A percentile compares a stretch with the other conserved stretches of the same genome.
phyloP scores from a whole-genome alignment of 2,113 vertebrate genomes.

The Pollachius pollachius region DNA sequence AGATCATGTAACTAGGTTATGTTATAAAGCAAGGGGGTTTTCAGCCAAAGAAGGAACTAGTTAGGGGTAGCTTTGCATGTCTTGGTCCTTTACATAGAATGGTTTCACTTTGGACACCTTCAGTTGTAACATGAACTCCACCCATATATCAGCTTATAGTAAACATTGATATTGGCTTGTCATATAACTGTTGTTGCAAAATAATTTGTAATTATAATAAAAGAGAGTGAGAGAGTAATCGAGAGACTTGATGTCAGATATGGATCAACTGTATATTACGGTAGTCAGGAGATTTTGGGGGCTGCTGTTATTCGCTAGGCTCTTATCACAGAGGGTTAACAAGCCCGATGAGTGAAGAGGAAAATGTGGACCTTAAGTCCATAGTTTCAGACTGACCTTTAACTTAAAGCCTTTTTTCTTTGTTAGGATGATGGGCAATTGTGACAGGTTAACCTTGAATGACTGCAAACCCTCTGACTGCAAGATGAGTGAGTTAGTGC shows the following conservation, averaged over 20 bases:
- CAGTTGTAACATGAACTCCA: neutral
- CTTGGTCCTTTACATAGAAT: neutral
- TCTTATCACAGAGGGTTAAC: too few species aligned
- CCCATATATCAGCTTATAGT: neutral
- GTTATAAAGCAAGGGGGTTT: conserved; percentile 13
- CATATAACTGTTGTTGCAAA: neutral
- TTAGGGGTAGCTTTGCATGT: neutral
- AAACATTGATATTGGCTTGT: neutral
- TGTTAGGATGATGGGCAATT: neutral
- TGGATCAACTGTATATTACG: too few species aligned
- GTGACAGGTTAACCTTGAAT: neutral
- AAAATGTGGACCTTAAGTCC: neutral
- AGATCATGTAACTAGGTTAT: too few species aligned
- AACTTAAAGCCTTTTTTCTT: neutral
- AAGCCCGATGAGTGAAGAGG: neutral
- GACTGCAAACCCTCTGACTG: neutral
- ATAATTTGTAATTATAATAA: neutral
- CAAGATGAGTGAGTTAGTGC: neutral
- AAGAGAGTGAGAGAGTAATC: neutral
- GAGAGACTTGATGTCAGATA: too few species aligned
- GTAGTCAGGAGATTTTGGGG: too few species aligned
- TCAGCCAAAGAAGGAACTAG: conserved; percentile 14
- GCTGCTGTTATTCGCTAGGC: too few species aligned
- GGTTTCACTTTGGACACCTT: neutral
- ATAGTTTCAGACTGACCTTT: conserved; percentile 1